A percentile compares a stretch with the other conserved stretches of the same genome.
Evolutionary conservation across 2,113 vertebrate genomes (phyloP).

Genomic region (Proteles cristata): DNA sequence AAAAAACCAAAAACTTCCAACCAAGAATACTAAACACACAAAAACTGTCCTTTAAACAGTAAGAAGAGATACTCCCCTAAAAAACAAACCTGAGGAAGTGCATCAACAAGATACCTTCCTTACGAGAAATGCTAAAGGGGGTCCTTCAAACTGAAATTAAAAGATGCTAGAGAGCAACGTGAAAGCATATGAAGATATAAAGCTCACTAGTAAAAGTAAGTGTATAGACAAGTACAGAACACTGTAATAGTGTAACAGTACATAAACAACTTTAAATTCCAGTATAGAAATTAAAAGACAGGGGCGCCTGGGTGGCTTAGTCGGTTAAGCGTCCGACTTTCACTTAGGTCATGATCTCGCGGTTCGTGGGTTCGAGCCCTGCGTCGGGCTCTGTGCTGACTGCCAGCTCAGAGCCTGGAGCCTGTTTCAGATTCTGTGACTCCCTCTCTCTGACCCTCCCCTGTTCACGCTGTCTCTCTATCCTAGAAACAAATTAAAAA

Average conservation of each 20-base stretch:
- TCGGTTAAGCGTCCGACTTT: too few species aligned
- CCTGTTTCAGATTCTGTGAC: too few species aligned
- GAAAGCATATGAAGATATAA: background rate
- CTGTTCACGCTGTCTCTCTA: too few species aligned
- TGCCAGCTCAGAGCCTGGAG: too few species aligned
- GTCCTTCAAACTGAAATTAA: background rate
- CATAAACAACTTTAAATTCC: background rate
- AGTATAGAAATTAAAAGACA: background rate
- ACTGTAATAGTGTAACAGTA: background rate
- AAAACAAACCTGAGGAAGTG: background rate
- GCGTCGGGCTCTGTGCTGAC: too few species aligned
- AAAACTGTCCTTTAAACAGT: background rate
- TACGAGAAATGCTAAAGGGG: background rate
- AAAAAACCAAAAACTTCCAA: background rate
- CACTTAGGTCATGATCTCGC: too few species aligned
- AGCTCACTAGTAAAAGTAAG: too few species aligned
- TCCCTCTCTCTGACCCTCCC: too few species aligned
- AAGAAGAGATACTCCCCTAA: background rate
- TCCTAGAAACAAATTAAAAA: too few species aligned
- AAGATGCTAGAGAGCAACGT: background rate
- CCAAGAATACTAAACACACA: background rate
- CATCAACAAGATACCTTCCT: background rate
- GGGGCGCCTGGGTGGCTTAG: too few species aligned
- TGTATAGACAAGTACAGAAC: background rate
- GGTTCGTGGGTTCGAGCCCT: too few species aligned